phyloP scores from a whole-genome alignment of 2,113 vertebrate genomes.

The Actenoides hombroni region DNA sequence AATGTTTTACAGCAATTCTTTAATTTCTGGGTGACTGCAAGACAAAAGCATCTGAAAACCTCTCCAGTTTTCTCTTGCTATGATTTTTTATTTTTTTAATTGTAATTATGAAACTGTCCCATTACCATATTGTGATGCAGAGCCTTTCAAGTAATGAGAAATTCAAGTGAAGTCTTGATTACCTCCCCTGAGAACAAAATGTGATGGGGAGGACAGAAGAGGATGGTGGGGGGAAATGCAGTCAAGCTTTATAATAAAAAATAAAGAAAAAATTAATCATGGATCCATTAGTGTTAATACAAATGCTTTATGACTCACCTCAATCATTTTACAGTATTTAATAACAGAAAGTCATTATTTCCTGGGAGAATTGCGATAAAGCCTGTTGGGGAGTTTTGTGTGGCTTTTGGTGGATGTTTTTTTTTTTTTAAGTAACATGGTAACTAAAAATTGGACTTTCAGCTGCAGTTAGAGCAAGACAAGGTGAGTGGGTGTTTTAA shows the following conservation, averaged over 20 bases:
- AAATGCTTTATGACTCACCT: conserved; percentile 65
- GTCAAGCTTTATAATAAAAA: conserved; percentile 52
- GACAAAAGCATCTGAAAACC: conserved; percentile 41
- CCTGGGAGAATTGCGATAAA: conserved; percentile 15
- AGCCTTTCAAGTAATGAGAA: conserved; percentile 65
- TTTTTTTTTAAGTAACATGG: background rate
- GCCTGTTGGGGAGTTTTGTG: background rate
- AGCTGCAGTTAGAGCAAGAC: background rate
- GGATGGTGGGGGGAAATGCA: background rate
- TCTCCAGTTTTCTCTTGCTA: conserved; percentile 19
- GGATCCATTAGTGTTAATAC: conserved; percentile 64
- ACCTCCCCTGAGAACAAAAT: conserved; percentile 58
- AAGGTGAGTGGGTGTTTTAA: background rate
- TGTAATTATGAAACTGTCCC: conserved; percentile 56
- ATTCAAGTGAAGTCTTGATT: conserved; percentile 67
- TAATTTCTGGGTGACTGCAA: conserved; percentile 34
- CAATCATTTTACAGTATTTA: conserved; percentile 63
- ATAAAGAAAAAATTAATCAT: conserved; percentile 62
- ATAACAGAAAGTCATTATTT: conserved; percentile 69
- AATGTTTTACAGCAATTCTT: conserved; percentile 15
- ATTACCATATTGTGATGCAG: conserved; percentile 62
- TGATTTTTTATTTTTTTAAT: background rate
- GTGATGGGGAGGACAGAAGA: conserved; percentile 27
- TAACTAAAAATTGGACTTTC: background rate
- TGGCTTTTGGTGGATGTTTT: background rate